These are phyloP conservation scores for Sebastiscus tertius DNA, from an alignment of 2,797 vertebrate species.

Conservation along the genomic window DNA sequence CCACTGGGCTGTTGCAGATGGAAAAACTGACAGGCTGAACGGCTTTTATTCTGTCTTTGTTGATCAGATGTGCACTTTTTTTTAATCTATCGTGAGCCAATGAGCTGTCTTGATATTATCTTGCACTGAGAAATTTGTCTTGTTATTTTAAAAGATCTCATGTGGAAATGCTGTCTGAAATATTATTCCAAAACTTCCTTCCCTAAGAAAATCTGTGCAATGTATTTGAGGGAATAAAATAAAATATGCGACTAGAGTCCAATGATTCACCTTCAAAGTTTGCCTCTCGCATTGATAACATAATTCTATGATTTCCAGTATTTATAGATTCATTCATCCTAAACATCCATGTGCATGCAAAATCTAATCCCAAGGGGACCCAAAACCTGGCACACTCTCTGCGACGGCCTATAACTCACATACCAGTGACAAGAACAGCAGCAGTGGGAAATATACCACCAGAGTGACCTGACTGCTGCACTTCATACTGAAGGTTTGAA, in stretches of 20 bases:
- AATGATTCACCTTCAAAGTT: not conserved
- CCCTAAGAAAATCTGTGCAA: too few species aligned
- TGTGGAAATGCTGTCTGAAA: not conserved
- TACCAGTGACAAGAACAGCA: conserved; percentile 41
- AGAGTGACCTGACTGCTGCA: conserved; percentile 19
- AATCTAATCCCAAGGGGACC: conserved; percentile 53
- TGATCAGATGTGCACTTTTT: not conserved
- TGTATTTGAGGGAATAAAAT: not conserved
- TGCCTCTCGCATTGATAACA: not conserved
- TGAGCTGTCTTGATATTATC: not conserved
- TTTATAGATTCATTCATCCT: conserved; percentile 50
- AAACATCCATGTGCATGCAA: conserved; percentile 57
- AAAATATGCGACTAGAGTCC: not conserved
- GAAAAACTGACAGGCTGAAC: conserved; percentile 12
- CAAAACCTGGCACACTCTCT: conserved; percentile 18
- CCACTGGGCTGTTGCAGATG: not conserved
- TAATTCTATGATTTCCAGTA: conserved; percentile 29
- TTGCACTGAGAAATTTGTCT: not conserved
- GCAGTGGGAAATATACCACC: conserved; percentile 29
- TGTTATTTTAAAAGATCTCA: too few species aligned
- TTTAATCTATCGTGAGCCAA: not conserved
- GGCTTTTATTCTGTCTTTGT: not conserved
- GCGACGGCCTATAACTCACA: conserved; percentile 59
- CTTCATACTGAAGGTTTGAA: conserved; percentile 8
- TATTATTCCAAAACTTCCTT: not conserved